Conservation (phyloP, 2,113 vertebrate species). For the Ondatra zibethicus region DNA sequence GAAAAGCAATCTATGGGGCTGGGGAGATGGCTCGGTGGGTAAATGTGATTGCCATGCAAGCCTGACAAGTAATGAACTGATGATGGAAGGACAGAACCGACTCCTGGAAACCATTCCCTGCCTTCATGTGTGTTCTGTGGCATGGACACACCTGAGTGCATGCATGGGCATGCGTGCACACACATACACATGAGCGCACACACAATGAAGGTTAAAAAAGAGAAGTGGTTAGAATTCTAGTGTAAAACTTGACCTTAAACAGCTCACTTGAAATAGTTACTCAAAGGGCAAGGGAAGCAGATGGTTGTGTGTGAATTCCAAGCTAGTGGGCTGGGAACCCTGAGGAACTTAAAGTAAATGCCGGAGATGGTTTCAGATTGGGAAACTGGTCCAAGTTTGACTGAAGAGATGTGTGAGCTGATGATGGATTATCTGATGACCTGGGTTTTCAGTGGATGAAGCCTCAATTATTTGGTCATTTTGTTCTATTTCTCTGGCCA, state of each 20-base stretch:
- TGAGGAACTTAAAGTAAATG: conserved; percentile 23
- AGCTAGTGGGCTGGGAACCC: conserved; percentile 51
- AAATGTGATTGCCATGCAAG: not conserved
- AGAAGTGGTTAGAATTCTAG: not conserved
- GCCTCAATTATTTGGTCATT: too few species aligned
- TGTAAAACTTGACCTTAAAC: conserved; percentile 15
- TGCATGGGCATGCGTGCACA: not conserved
- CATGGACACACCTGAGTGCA: not conserved
- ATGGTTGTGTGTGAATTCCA: conserved; percentile 44
- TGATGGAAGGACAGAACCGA: not conserved
- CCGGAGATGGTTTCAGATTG: not conserved
- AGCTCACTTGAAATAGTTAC: conserved; percentile 62
- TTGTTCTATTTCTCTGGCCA: not conserved
- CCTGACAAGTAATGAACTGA: too few species aligned
- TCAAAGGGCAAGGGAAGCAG: conserved; percentile 59
- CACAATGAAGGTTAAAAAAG: not conserved
- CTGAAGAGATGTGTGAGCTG: not conserved
- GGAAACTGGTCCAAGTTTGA: not conserved
- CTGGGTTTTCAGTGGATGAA: not conserved
- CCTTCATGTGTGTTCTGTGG: not conserved
- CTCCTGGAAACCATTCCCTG: not conserved
- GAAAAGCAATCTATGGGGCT: not conserved
- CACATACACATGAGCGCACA: too few species aligned
- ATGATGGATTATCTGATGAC: not conserved
- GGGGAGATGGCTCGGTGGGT: not conserved